Evolutionary conservation across 2,888 invertebrate species (phyloP), one percentile per base, ranked within the genome.

Genomic region (Trimorus sp.): DNA sequence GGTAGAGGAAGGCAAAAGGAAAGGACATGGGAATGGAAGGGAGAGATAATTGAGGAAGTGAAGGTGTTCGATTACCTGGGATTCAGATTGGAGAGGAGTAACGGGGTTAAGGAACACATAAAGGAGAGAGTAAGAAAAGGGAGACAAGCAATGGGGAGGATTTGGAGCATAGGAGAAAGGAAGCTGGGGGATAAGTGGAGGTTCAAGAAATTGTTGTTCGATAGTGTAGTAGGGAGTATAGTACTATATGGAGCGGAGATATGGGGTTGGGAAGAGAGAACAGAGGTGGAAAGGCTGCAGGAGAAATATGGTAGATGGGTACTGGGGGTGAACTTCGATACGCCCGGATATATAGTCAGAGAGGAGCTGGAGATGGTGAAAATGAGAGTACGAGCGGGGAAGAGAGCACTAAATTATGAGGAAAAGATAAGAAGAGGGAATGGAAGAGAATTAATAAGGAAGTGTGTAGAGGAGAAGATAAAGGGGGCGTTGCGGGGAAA

Each of bases 301-400:
- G 51, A 51, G 45, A 45, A n/a, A 6, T 45, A 45, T n/a, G 45
- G 45, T 9, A 45, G 45, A 45, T 14, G 26, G 26, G n/a, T 68
- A 68, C 40, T 12, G 54, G 7, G 36, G 16, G 16, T 68, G 68
- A 45, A 53, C 56, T 11, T 45, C 56, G 26, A 56, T 26, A 56
- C 56, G 5, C 56, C 56, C n/a, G 37, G 40, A 5, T 54, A 56
- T 45, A 1, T 54, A 45, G 14, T 68, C 6, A 56, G 68, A 68
- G 56, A 12, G 54, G 56, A 45, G 45, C 56, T 11, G 56, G 45
- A 68, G 56, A 40, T 26, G 26, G 45, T 56, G 26, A 68, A 68
- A 15, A 54, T 16, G 53, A 42, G 66, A 5, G 4, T 42, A n/a
- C 53, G 66, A 11, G 42, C 54, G 8, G 54, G 42, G 8, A 65